A percentile compares a stretch with the other conserved stretches of the same genome.
These are phyloP conservation scores for Parasteatoda tepidariorum DNA, from an alignment of 1,140 invertebrate genomes.

Conservation along the genomic window DNA sequence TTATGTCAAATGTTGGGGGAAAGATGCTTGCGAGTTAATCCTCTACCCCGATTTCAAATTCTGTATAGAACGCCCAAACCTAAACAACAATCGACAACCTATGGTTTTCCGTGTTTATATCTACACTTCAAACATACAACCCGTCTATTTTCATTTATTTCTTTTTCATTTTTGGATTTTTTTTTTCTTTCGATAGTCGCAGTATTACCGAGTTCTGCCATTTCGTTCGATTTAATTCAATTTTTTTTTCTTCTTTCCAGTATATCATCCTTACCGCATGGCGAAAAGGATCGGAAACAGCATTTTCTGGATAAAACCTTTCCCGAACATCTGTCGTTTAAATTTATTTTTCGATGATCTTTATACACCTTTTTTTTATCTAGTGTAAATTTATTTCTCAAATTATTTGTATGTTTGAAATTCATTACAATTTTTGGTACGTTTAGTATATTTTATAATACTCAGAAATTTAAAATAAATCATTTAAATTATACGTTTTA, in stretches of 20 bases:
- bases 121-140: background rate
- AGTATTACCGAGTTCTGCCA: slow-evolving; percentile 26
- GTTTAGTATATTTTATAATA: no score
- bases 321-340: slow-evolving; percentile 8
- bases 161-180: slow-evolving; percentile 7
- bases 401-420: no score
- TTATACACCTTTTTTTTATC: background rate
- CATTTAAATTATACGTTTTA: no score
- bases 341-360: background rate
- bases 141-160: slow-evolving; percentile 19
- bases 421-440: no score
- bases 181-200: slow-evolving; percentile 9
- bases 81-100: slow-evolving; percentile 36
- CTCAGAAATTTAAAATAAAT: no score
- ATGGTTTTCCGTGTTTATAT: slow-evolving; percentile 25
- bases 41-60: slow-evolving; percentile 44
- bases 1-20: background rate
- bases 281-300: background rate
- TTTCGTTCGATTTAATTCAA: slow-evolving; percentile 47
- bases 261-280: slow-evolving; percentile 2
- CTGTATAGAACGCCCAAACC: background rate
- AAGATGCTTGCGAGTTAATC: slow-evolving; percentile 47
- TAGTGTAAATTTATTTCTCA: no score
- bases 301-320: slow-evolving; percentile 6
- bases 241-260: slow-evolving; percentile 2